Evolutionary conservation across 2,888 invertebrate species (phyloP).

Genomic region (Idaea dimidiata): DNA sequence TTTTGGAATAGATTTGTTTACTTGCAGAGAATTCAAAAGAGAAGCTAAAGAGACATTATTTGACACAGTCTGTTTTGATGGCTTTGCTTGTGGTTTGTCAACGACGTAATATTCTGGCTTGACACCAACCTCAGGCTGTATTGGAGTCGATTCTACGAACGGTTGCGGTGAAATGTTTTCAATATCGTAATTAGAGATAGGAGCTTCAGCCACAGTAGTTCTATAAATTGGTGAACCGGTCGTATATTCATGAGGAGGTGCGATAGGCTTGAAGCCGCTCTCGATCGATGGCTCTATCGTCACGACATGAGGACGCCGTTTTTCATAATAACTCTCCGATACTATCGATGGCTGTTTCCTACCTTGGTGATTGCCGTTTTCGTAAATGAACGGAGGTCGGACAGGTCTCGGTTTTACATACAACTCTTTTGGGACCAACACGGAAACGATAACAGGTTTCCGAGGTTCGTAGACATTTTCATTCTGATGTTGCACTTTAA

Average conservation of each 20-base stretch:
- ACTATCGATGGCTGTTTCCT: constrained; percentile 56
- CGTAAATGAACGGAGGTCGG: constrained; percentile 53
- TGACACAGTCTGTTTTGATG: constrained; percentile 37
- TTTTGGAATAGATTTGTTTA: constrained; percentile 88
- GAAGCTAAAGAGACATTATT: constrained; percentile 63
- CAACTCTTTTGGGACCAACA: constrained; percentile 51
- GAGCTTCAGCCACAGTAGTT: constrained; percentile 33
- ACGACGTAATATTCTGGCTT: constrained; percentile 54
- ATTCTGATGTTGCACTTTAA: constrained; percentile 37
- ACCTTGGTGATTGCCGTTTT: constrained; percentile 44
- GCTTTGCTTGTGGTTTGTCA: constrained; percentile 45
- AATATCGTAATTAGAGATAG: constrained; percentile 33
- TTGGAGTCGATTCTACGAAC: constrained; percentile 37
- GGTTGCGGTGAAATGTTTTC: constrained; percentile 38
- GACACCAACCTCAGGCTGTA: constrained; percentile 34
- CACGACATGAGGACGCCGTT: constrained; percentile 41
- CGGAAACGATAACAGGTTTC: constrained; percentile 47
- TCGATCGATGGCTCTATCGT: constrained; percentile 54
- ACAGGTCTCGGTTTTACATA: constrained; percentile 58
- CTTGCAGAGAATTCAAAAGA: constrained; percentile 86
- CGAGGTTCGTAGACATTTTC: constrained; percentile 45
- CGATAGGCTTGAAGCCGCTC: constrained; percentile 67
- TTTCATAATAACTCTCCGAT: constrained; percentile 69
- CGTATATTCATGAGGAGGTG: constrained; percentile 36
- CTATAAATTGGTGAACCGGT: constrained; percentile 46